Conservation (phyloP, 2,113 vertebrate genomes). For the Phylloscopus whistleri region DNA sequence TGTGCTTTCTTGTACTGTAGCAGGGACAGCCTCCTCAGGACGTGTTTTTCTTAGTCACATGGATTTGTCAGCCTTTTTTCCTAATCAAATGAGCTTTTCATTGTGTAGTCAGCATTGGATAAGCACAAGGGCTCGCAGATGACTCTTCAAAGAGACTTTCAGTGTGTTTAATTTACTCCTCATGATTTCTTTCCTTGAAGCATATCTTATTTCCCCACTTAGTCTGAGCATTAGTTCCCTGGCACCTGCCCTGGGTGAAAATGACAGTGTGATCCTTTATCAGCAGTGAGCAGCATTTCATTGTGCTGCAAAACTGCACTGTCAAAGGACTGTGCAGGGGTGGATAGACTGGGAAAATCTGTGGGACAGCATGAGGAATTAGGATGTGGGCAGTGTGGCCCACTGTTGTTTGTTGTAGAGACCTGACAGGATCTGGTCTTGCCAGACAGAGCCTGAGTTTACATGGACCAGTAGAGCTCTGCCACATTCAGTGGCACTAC, state of each 20-base stretch:
- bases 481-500: neutral
- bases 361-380: neutral
- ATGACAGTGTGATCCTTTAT: neutral
- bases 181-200: neutral
- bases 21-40: conserved; percentile 23
- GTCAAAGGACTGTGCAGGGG: neutral
- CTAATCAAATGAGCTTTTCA: conserved; percentile 18
- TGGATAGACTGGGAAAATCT: neutral
- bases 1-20: conserved; percentile 35
- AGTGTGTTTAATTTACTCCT: neutral
- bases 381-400: neutral
- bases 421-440: neutral
- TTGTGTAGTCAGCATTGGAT: neutral
- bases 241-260: neutral
- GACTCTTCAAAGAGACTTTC: neutral
- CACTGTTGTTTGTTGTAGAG: neutral
- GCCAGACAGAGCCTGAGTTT: neutral
- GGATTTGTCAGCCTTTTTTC: conserved; percentile 34
- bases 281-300: neutral
- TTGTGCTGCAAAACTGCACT: rapidly evolving
- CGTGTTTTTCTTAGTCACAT: conserved; percentile 45
- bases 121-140: neutral
- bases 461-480: neutral
- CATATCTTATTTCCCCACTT: neutral
- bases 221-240: neutral